Base-by-base conservation (phyloP, 30 jellyfish, hydroid and myxozoan species). In the Rhopilema esculentum region DNA sequence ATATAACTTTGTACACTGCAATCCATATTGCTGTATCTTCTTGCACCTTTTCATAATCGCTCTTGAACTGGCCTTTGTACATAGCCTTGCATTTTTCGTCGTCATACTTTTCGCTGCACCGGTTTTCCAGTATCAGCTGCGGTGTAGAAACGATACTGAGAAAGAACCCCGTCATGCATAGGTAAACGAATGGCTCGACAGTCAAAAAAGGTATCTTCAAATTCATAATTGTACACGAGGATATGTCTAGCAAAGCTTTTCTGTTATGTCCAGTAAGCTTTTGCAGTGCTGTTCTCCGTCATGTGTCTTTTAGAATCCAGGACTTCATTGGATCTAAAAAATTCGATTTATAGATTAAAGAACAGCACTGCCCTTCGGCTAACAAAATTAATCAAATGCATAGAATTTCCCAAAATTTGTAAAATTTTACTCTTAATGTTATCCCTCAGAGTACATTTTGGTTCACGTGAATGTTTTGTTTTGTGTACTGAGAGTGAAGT, bases 131-230 rank as follows among this genome's bases (percentile, higher is more conserved):
- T 4, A 74, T 74, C 85, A 74, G 64, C 9, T 74, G 85, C 18
- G 85, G 85, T 16, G 85, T 32, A 1, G 85, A 74, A 12, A 74
- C 71, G 67, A 19, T 33, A 71, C 85, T 74, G 31, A 74, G 69
- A 71, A 32, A 74, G 51, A 74, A 74, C 29, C 85, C 85, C 25
- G 69, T 74, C 85, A 49, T 74, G 73, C 85, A 74, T 31, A 74
- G 0, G 51, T 74, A 74, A 31, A 74, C 85, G 71, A 74, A 74
- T 1, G 85, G 85, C 69, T 74, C 85, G 57, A 74, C 85, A 8
- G 85, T 74, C 21, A 74, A n/a, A 71, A 74, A 66, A 19, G 77
- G 77, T 21, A 66, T 28, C n/a, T 28, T 20, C 19, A 28, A 66
- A 28, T 8, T 23, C 77, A 66, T 66, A 21, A 32, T 32, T 66